These are phyloP conservation scores for Turritopsis rubra DNA, from an alignment of 30 jellyfish, hydroid and myxozoan species.

Conservation along the genomic window DNA sequence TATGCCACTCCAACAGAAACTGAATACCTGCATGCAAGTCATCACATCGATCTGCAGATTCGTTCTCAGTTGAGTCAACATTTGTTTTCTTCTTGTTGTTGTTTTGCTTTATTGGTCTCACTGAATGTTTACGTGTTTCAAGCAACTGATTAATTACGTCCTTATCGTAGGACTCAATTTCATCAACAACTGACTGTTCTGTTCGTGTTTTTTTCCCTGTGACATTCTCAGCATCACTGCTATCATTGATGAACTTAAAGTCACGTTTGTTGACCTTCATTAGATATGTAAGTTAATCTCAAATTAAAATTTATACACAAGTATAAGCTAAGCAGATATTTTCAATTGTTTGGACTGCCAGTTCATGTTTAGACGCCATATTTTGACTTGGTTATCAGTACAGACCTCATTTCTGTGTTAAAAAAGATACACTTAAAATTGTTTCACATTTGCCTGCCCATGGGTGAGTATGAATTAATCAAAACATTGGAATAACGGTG, in stretches of 20 bases:
- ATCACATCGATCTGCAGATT: not conserved
- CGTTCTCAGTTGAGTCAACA: not conserved
- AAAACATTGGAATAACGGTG: too few species aligned
- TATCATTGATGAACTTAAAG: not conserved
- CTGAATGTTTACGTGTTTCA: not conserved
- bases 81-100: not conserved
- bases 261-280: not conserved
- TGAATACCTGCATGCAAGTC: conserved; percentile 36
- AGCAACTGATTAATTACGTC: not conserved
- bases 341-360: too few species aligned
- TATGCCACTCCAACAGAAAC: conserved; percentile 47
- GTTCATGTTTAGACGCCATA: too few species aligned
- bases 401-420: too few species aligned
- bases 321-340: too few species aligned
- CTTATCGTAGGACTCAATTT: not conserved
- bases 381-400: too few species aligned
- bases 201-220: not conserved
- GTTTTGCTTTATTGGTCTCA: not conserved
- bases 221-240: not conserved
- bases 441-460: too few species aligned
- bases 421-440: too few species aligned
- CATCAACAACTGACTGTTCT: not conserved
- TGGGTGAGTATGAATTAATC: too few species aligned
- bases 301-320: too few species aligned
- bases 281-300: not conserved